Evolutionary conservation across 2,113 vertebrate species (phyloP), one percentile per base, ranked within the genome.

Genomic region (human): DNA sequence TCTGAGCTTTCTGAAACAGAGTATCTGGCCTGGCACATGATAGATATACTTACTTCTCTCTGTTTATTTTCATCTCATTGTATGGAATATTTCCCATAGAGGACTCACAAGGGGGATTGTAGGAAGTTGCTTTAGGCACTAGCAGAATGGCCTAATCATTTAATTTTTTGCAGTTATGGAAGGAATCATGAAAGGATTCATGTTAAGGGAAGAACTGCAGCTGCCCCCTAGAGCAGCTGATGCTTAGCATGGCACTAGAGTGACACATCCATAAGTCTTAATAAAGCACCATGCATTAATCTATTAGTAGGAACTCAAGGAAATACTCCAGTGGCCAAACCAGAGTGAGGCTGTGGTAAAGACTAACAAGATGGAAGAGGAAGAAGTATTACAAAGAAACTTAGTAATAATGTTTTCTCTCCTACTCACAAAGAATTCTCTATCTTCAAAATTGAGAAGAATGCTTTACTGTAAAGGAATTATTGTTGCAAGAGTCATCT

Each of bases 231-330:
- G 72, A 90, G 90, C 2, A 87, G 79, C 89, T 30, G 6, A 90
- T 57, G 83, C 96, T 97, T 76, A 93, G 97, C 93, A 3, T 93
- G 84, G 86, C 94, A 79, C 61, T 80, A 61, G 73, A 38, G 83
- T 96, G 97, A 97, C 96, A 97, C 72, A 75, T 88, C 95, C 96
- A 97, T 98, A 97, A 78, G 96, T 98, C 97, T 98, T 98, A 79
- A 97, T 98, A 97, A 94, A 97, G 76, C 95, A 84, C 90, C 3
- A 0, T 25, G 55, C 61, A 76, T 97, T 97, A 73, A 97, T 91
- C 90, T 96, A 8, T 94, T 92, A 95, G 92, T 10, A 89, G 40
- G 70, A 52, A 64, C 79, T n/a, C n/a, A 40, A 75, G 40, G 85
- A 97, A 92, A 97, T 90, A 83, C 91, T 90, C 96, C 50, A 22